Percentiles rank a stretch among this genome's conserved stretches.
phyloP scores from a whole-genome alignment of 2,888 invertebrate species.

The Hylaea fasciaria region DNA sequence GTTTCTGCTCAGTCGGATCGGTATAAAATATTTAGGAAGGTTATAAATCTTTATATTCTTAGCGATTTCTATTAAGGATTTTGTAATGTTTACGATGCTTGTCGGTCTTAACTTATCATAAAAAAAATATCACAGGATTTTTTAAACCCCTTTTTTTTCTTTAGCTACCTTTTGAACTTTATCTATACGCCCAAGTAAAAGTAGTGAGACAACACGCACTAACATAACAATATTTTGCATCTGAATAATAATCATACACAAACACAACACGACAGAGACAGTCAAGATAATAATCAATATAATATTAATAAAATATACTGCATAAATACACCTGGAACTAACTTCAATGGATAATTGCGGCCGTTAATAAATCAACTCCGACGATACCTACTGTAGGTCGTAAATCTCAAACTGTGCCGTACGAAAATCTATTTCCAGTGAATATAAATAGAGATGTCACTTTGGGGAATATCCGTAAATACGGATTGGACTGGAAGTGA shows the following conservation, averaged over 20 bases:
- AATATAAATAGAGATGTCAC: slow-evolving; percentile 17
- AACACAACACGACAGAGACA: too few species aligned
- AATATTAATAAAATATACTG: too few species aligned
- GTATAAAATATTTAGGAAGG: slow-evolving; percentile 16
- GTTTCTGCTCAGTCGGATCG: slow-evolving; percentile 13
- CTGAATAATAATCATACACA: too few species aligned
- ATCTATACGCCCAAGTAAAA: too few species aligned
- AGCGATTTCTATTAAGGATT: slow-evolving; percentile 11
- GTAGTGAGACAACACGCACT: too few species aligned
- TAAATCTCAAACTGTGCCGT: slow-evolving; percentile 15
- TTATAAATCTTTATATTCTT: slow-evolving; percentile 19
- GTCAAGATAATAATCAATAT: too few species aligned
- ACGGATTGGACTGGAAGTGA: not conserved
- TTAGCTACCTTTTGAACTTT: too few species aligned
- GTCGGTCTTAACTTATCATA: not conserved
- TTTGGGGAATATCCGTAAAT: slow-evolving; percentile 6
- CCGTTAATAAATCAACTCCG: slow-evolving; percentile 31
- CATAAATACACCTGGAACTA: slow-evolving; percentile 6
- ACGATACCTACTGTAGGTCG: slow-evolving; percentile 21
- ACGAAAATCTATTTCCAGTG: slow-evolving; percentile 6
- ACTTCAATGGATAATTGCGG: slow-evolving; percentile 23
- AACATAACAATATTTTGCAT: too few species aligned
- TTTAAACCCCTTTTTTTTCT: too few species aligned
- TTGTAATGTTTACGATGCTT: not conserved
- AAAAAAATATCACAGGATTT: too few species aligned